Base-by-base conservation (phyloP, 1,140 invertebrate genomes). In the Doryteuthis pealeii region DNA sequence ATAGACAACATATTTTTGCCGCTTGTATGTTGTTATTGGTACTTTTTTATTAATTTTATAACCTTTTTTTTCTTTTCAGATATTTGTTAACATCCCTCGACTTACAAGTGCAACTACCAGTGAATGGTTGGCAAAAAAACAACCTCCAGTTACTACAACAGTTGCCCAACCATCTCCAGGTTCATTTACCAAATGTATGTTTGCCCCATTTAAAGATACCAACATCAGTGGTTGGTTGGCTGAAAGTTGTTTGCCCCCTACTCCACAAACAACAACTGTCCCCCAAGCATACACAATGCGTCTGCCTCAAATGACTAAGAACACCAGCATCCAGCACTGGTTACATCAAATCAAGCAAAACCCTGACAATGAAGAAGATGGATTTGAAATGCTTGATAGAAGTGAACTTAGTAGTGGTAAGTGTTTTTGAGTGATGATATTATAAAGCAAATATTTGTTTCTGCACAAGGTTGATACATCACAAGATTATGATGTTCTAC, bases 351-450 rank as follows among this genome's bases (percentile, higher is more conserved):
- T 85, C 35, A 82, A 83, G 70, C 78, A 82, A 28, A 77, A 80
- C 30, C 76, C 79, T 18, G 80, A 80, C 31, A 30, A 76, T 35
- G 83, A 82, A 49, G 83, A 84, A 22, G 81, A 84, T 76, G 81
- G 83, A 33, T 83, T 83, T 82, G 83, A 83, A 73, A 81, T 84
- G 66, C 76, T 83, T 4, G 80, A 80, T 35, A 78, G 77, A 43
- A 74, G 66, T 26, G 73, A 74, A 5, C 69, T 70, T 43, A 73
- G 67, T 12, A 49, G 49, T 26, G 58, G 71, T 73, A 69, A 40
- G 54, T 40, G 35, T 67, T 26, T n/a, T n/a, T n/a, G n/a, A n/a
- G 33, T 40, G 1, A 54, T 45, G 32, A 45, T 62, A n/a, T 15
- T 66, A n/a, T 71, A 22, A 26, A 12, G 22, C 66, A 10, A 14